Evolutionary conservation across 92 coral and sea anemone genomes (phyloP), one percentile per base, ranked within the genome.

Genomic region (Chrysogorgia sp.): DNA sequence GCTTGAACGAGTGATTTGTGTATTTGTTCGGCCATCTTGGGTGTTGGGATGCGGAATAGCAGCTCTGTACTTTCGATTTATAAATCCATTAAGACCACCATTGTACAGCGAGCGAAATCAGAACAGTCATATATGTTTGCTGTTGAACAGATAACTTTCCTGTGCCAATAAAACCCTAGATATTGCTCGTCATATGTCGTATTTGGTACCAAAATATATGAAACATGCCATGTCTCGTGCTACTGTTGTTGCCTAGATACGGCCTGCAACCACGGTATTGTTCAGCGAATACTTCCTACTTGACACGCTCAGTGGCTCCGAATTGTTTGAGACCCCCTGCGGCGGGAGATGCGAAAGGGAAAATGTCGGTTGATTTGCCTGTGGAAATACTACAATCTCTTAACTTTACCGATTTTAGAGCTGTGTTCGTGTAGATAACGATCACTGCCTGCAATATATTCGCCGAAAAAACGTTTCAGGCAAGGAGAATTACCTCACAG

Each of bases 51-150:
- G 24, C 66, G 58, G 24, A 76, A 64, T 33, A 68, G 85, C 50
- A 63, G 49, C 34, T 82, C 77, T 33, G 70, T 71, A 21, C 66
- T 40, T 71, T 58, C 62, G 53, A 82, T 75, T 66, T 69, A 66
- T 50, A 75, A 52, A 41, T 62, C 72, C 25, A 81, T 62, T 20
- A 62, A 52, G 35, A 49, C 72, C 25, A 81, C 30, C 7, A 62
- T 12, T 62, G 22, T 31, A 62, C 33, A 1, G n/a, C 22, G 33
- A 10, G 30, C 28, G 14, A 25, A 62, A 12, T 9, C 25, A 19
- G 30, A 32, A 53, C 68, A 32, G 41, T 40, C 8, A 62, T 5
- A 62, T 12, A 14, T 29, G 15, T 29, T 62, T 62, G 15, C 43
- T 62, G 40, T 3, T 15, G 30, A 32, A 62, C 23, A 12, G 3